phyloP scores from a whole-genome alignment of 2,113 vertebrate species.

The Elanoides forficatus region DNA sequence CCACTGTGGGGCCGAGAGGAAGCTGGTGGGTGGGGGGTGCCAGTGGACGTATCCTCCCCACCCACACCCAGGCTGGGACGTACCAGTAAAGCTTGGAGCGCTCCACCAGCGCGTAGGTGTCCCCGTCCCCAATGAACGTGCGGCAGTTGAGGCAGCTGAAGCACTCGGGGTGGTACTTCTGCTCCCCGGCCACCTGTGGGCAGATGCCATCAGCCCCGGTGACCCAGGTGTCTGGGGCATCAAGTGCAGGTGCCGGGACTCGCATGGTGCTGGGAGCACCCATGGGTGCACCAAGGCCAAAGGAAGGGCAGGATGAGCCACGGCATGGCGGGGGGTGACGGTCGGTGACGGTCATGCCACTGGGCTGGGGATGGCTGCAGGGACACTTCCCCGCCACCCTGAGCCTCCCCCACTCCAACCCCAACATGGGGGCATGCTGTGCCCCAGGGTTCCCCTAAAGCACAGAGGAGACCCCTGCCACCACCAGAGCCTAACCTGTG shows the following conservation, averaged over 20 bases:
- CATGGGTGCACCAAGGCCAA: background rate
- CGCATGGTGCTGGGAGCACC: background rate
- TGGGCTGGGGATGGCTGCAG: background rate
- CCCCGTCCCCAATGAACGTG: slow-evolving; percentile 92
- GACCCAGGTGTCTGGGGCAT: fast-evolving
- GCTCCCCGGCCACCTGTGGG: slow-evolving; percentile 90
- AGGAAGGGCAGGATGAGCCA: background rate
- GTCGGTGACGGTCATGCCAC: background rate
- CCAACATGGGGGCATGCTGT: fast-evolving
- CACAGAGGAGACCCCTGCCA: fast-evolving
- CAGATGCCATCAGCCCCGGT: background rate
- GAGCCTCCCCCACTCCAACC: background rate
- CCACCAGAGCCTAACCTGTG: background rate
- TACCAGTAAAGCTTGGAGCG: slow-evolving; percentile 98
- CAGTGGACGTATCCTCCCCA: fast-evolving
- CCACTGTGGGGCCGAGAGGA: slow-evolving; percentile 71
- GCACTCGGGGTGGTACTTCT: slow-evolving; percentile 98
- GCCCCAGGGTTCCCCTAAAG: background rate
- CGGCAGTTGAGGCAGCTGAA: slow-evolving; percentile 92
- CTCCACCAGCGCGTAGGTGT: slow-evolving; percentile 96
- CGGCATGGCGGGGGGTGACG: fast-evolving
- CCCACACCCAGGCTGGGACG: background rate
- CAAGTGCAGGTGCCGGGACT: fast-evolving
- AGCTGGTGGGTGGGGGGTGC: background rate
- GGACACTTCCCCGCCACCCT: background rate